Conservation (phyloP, 2,888 invertebrate genomes). For the Drepana falcataria region DNA sequence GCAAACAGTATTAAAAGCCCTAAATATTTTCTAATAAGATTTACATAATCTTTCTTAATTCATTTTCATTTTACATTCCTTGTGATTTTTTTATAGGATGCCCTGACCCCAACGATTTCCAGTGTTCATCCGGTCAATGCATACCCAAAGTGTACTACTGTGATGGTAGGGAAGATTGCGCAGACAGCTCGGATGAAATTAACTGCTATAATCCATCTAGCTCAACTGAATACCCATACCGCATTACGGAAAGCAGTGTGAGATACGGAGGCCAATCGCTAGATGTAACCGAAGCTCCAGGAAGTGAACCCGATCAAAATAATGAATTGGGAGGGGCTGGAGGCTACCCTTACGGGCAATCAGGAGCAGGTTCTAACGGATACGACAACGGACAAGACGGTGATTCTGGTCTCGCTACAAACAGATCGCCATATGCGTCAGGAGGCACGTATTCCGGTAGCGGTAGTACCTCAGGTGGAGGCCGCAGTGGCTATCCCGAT, state of each 20-base stretch:
- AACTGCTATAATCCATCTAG: constrained; percentile 52
- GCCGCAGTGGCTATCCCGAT: neutral
- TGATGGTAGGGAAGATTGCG: constrained; percentile 81
- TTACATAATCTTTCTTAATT: neutral
- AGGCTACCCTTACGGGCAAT: neutral
- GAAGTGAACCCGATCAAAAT: no score
- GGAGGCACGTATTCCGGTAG: neutral
- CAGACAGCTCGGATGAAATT: constrained; percentile 83
- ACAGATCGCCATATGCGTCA: neutral
- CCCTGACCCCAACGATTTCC: constrained; percentile 54
- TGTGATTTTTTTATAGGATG: neutral
- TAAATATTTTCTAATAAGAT: neutral
- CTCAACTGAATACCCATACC: neutral
- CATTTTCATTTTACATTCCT: neutral
- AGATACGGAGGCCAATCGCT: neutral
- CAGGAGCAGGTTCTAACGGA: neutral
- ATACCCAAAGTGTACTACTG: constrained; percentile 81
- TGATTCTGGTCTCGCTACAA: neutral
- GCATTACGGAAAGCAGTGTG: neutral
- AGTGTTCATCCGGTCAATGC: constrained; percentile 83
- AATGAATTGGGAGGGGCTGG: no score
- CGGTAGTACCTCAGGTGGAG: neutral
- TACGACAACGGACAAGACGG: neutral
- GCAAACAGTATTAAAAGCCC: no score
- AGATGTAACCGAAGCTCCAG: neutral